Conservation (phyloP, 2,888 invertebrate species). For the Schizaphis graminum region DNA sequence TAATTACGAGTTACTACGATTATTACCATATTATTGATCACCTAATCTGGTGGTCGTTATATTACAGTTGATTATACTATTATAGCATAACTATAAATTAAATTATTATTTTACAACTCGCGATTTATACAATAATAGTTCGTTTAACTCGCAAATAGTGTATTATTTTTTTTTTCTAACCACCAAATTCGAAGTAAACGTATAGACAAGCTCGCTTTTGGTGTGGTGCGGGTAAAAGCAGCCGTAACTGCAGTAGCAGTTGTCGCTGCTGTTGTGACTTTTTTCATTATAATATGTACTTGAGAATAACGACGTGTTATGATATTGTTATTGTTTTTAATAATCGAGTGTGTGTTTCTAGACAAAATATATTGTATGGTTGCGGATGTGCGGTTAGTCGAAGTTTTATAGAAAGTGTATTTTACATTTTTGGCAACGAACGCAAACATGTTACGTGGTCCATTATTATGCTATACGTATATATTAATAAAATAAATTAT, state of each 20-base stretch:
- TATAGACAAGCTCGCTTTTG: slow-evolving; percentile 62
- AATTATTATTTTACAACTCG: background rate
- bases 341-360: background rate
- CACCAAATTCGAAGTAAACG: slow-evolving; percentile 61
- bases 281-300: background rate
- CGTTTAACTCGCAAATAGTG: background rate
- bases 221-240: background rate
- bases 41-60: background rate
- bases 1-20: background rate
- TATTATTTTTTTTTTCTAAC: background rate
- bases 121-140: background rate
- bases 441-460: background rate
- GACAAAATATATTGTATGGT: background rate
- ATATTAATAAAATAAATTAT: background rate
- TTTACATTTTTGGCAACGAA: background rate
- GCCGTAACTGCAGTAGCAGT: background rate
- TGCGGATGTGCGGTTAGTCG: background rate
- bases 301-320: background rate
- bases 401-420: background rate
- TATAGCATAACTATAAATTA: background rate
- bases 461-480: background rate
- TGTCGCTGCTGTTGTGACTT: background rate
- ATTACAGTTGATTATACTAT: background rate
- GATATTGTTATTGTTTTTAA: background rate
- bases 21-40: background rate